Evolutionary conservation across 2,113 vertebrate species (phyloP), one percentile per base, ranked within the genome.

Genomic region (Gnathonemus echidnorhynchus): DNA sequence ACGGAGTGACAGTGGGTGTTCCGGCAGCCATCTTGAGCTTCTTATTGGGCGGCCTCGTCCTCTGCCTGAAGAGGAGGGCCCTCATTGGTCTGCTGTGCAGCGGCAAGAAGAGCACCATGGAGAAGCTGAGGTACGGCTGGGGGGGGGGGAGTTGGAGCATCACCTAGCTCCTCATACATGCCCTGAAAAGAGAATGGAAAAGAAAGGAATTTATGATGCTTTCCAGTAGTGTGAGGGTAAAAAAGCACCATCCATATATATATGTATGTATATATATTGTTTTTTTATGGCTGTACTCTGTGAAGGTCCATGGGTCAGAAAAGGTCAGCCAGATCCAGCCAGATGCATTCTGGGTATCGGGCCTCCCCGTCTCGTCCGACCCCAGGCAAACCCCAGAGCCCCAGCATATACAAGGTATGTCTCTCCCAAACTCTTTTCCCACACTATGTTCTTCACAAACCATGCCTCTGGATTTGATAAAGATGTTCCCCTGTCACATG

Each of bases 1-100:
- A 94, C 83, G 96, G 93, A 88, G 89, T 98, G 92, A 96, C 95
- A 0, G 77, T 96, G 46, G 98, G 97, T 5, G 92, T 97, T 66
- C 88, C 99, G 94, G 95, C 97, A 88, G 96, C 96, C 13, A 86
- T 96, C 39, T 94, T 98, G 90, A 96, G 95, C 52, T 94, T 98
- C 27, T 91, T 97, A n/a, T 94, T 94, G 0, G 97, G 96, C 15
- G 97, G 95, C 1, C 93, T 96, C 58, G 91, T 96, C 90, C 89
- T 96, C 90, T 98, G 96, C 92, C 92, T 99, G 92, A 99, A 98
- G 93, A 97, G 97, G 91, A 98, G 97, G 92, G 94, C 95, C 48
- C 92, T 98, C 9, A 93, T 96, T 52, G 93, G 90, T 15, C 94
- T 97, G 91, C 92, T 99, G 87, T 97, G 97, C 93, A 95, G 95